Evolutionary conservation across 1,140 invertebrate genomes (phyloP), one percentile per base, ranked within the genome.

Genomic region (Sycophila sp.): DNA sequence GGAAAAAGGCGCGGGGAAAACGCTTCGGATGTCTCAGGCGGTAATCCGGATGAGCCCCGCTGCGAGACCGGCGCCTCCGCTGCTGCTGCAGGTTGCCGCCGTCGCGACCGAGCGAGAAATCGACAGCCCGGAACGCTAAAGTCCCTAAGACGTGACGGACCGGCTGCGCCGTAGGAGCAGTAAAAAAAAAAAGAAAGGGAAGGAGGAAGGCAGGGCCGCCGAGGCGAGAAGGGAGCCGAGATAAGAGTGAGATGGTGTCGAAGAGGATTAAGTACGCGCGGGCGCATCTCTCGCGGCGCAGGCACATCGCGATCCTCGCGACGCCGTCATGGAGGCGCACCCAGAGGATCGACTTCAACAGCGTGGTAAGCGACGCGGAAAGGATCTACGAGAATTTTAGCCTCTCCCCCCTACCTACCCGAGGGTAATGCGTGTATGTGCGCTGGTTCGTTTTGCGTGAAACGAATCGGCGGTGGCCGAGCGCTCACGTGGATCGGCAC

Each of bases 181-280:
- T 15, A 2, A 65, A 15, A 51, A 28, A 40, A 34, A 53, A 22
- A 36, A 51, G 47, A 53, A 28, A 13, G 17, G 26, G 49, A 40
- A 26, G 36, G 32, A 17, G 6, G 38, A 49, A 26, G 30, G n/a
- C 26, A 26, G 10, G 30, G 24, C 11, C 2, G 28, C 24, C 19
- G 2, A 6, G 2, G 42, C n/a, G 42, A 45, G 17, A 66, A n/a
- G 4, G n/a, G 34, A 42, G 36, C 24, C 36, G 26, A 56, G 53
- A 73, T 47, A 24, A 13, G 10, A 11, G 8, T 34, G 77, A 76
- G 73, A 83, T 80, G 78, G 45, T 76, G 34, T 76, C 73, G 11
- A 75, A 74, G 60, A 80, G 77, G 74, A 71, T 84, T 59, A 83
- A 80, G 77, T 83, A 83, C 71, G 82, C 80, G 30, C 75, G 75